Conservation (phyloP, 2,888 invertebrate species). For the Coenonympha arcania region DNA sequence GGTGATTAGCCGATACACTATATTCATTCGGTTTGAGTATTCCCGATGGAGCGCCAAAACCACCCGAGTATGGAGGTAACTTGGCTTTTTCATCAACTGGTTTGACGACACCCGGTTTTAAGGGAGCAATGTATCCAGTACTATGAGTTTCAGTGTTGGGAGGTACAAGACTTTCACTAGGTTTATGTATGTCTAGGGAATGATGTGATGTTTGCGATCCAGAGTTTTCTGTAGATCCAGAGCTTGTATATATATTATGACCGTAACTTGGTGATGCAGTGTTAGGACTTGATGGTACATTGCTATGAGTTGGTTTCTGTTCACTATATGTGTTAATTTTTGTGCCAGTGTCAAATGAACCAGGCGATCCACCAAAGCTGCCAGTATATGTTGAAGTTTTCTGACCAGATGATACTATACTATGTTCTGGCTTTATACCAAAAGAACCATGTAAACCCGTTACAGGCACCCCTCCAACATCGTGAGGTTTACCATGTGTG, state of each 20-base stretch:
- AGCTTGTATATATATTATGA: not conserved
- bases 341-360: slow-evolving; percentile 23
- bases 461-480: not conserved
- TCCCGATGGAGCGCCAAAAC: slow-evolving; percentile 45
- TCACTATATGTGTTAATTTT: slow-evolving; percentile 4
- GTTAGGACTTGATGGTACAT: not conserved
- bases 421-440: not conserved
- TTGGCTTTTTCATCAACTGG: slow-evolving; percentile 15
- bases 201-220: not conserved
- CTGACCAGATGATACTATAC: not conserved
- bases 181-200: slow-evolving; percentile 2
- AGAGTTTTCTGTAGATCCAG: not conserved
- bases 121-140: not conserved
- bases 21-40: slow-evolving; percentile 46
- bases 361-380: slow-evolving; percentile 35
- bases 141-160: not conserved
- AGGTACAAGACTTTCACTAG: slow-evolving; percentile 11
- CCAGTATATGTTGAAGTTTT: slow-evolving; percentile 32
- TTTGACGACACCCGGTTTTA: slow-evolving; percentile 3
- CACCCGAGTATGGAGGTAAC: slow-evolving; percentile 39
- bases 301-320: not conserved
- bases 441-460: not conserved
- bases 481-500: not conserved
- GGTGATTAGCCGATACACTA: slow-evolving; percentile 28
- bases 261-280: not conserved